Conservation (phyloP, 1,140 invertebrate species). For the Microplitis demolitor region DNA sequence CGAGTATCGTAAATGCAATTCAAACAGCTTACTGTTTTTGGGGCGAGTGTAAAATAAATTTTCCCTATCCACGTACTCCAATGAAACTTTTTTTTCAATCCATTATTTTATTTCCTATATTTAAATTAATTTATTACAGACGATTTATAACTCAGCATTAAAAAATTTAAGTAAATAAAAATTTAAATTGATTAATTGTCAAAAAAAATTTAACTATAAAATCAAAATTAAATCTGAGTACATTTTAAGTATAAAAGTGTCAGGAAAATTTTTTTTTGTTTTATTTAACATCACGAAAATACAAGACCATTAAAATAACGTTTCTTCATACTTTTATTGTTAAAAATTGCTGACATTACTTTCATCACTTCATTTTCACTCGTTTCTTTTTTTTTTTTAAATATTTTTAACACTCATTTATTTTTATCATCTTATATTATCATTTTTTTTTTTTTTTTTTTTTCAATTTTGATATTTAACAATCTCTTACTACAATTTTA, state of each 20-base stretch:
- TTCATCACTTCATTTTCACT: neutral
- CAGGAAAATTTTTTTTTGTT: too few species aligned
- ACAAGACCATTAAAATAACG: conserved; percentile 29
- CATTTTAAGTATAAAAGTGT: too few species aligned
- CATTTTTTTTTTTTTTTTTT: conserved; percentile 27
- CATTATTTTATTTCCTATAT: neutral
- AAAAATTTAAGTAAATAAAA: too few species aligned
- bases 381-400: neutral
- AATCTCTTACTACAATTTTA: neutral
- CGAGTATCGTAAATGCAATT: too few species aligned
- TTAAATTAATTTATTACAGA: neutral
- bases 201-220: too few species aligned
- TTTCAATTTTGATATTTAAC: too few species aligned
- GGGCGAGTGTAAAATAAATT: too few species aligned
- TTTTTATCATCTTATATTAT: neutral
- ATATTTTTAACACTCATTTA: neutral
- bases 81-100: neutral
- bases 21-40: too few species aligned
- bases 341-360: conserved; percentile 24
- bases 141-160: too few species aligned
- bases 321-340: conserved; percentile 36
- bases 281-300: conserved; percentile 13
- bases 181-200: too few species aligned
- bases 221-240: too few species aligned
- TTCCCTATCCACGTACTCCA: neutral